These are phyloP conservation scores for Aphodius granarius DNA, from an alignment of 2,888 invertebrate species.

Conservation along the genomic window DNA sequence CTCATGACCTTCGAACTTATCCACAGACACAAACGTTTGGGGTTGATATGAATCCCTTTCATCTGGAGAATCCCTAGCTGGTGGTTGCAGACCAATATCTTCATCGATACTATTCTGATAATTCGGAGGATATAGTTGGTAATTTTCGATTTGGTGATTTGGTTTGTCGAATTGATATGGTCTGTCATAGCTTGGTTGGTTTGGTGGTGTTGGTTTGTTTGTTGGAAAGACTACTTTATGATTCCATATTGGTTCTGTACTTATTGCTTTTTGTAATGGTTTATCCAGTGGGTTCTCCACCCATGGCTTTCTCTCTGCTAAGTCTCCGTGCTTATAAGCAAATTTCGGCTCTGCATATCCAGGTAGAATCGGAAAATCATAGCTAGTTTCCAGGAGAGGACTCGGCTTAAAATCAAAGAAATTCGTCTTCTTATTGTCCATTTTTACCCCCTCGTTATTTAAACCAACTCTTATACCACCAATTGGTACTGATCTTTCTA, in stretches of 20 bases:
- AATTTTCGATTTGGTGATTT: neutral
- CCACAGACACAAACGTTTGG: neutral
- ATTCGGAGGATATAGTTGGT: neutral
- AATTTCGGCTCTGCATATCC: slow-evolving; percentile 46
- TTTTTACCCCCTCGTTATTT: neutral
- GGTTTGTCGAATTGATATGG: slow-evolving; percentile 40
- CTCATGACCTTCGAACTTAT: neutral
- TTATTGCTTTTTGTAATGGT: too few relatives aligned
- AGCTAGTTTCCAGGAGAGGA: slow-evolving; percentile 55
- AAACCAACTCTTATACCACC: neutral
- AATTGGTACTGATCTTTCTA: neutral
- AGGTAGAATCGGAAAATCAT: slow-evolving; percentile 52
- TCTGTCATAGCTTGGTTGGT: slow-evolving; percentile 37
- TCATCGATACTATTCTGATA: slow-evolving; percentile 14
- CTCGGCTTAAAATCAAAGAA: slow-evolving; percentile 56
- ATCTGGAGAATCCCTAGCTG: neutral
- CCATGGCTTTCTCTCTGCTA: slow-evolving; percentile 28
- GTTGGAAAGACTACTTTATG: slow-evolving; percentile 38
- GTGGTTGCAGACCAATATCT: slow-evolving; percentile 10
- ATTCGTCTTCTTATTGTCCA: neutral
- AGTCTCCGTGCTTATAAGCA: slow-evolving; percentile 21
- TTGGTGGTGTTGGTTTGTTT: slow-evolving; percentile 32
- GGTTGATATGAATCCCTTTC: slow-evolving; percentile 1
- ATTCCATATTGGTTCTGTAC: slow-evolving; percentile 42
- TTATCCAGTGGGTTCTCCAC: slow-evolving; percentile 39